These are phyloP conservation scores for Camponotus fellah DNA, from an alignment of 2,888 invertebrate genomes.

Conservation along the genomic window DNA sequence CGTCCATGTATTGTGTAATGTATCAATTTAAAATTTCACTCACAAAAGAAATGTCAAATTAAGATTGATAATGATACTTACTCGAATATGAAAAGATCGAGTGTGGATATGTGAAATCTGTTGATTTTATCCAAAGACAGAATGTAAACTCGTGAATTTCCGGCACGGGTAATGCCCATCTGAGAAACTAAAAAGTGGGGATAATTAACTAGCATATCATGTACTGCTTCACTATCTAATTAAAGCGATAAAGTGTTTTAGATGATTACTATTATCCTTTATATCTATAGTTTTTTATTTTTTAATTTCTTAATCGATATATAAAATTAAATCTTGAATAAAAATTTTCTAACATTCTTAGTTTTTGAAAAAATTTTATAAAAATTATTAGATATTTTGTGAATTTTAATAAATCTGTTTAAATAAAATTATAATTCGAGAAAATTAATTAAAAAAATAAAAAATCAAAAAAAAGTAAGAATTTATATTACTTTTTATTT, in stretches of 20 bases:
- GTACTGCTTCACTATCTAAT: constrained; percentile 10
- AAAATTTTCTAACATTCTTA: neutral
- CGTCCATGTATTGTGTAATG: neutral
- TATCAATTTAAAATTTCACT: neutral
- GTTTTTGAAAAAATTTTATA: neutral
- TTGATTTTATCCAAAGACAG: constrained; percentile 87
- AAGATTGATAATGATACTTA: constrained; percentile 81
- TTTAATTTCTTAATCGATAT: neutral
- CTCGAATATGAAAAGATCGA: constrained; percentile 88
- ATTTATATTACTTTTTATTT: neutral
- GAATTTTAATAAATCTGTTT: neutral
- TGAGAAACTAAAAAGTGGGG: constrained; percentile 85
- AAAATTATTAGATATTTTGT: neutral
- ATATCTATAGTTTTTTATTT: neutral
- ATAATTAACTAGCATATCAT: constrained; percentile 11
- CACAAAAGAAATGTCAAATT: neutral
- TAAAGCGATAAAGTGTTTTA: neutral
- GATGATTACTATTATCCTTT: neutral
- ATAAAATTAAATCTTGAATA: neutral
- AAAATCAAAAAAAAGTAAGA: neutral
- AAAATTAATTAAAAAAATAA: neutral
- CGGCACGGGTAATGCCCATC: constrained; percentile 87
- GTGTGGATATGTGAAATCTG: constrained; percentile 87
- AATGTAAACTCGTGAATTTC: constrained; percentile 87
- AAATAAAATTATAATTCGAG: neutral